A percentile compares a stretch with the other conserved stretches of the same genome.
Evolutionary conservation across 2,888 invertebrate genomes (phyloP).

Genomic region (Bibio marci): DNA sequence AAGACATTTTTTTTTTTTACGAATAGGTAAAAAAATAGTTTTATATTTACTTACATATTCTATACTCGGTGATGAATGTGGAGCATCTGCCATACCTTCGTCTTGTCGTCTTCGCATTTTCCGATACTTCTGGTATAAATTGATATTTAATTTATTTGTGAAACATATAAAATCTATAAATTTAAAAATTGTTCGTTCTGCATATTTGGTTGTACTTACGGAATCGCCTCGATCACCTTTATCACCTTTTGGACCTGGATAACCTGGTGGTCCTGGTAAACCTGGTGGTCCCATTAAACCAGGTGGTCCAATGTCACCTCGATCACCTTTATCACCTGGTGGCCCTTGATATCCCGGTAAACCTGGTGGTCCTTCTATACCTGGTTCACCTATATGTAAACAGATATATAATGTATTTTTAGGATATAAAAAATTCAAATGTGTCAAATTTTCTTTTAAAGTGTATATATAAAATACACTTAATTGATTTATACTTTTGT

Average conservation of each 20-base stretch:
- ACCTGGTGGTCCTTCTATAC: slow-evolving; percentile 77
- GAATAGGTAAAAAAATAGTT: no score
- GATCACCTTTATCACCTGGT: slow-evolving; percentile 73
- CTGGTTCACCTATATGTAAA: slow-evolving; percentile 46
- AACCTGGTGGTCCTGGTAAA: slow-evolving; percentile 62
- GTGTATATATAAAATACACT: no score
- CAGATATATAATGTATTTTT: no score
- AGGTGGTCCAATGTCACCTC: slow-evolving; percentile 80
- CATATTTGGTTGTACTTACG: slow-evolving; percentile 38
- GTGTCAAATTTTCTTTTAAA: no score
- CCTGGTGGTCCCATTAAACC: slow-evolving; percentile 91
- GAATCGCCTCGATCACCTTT: slow-evolving; percentile 88
- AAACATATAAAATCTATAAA: not conserved
- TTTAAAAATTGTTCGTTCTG: slow-evolving; percentile 4
- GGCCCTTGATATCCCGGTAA: slow-evolving; percentile 59
- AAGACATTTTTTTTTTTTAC: no score
- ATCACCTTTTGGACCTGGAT: slow-evolving; percentile 78
- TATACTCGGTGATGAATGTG: slow-evolving; percentile 26
- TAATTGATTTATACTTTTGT: no score
- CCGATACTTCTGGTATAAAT: slow-evolving; percentile 25
- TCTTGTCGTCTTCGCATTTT: slow-evolving; percentile 31
- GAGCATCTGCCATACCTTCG: slow-evolving; percentile 29
- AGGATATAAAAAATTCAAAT: no score
- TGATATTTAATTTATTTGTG: not conserved
- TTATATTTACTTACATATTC: slow-evolving; percentile 29